Conservation (phyloP, 2,888 invertebrate genomes). For the Catonia carolina region DNA sequence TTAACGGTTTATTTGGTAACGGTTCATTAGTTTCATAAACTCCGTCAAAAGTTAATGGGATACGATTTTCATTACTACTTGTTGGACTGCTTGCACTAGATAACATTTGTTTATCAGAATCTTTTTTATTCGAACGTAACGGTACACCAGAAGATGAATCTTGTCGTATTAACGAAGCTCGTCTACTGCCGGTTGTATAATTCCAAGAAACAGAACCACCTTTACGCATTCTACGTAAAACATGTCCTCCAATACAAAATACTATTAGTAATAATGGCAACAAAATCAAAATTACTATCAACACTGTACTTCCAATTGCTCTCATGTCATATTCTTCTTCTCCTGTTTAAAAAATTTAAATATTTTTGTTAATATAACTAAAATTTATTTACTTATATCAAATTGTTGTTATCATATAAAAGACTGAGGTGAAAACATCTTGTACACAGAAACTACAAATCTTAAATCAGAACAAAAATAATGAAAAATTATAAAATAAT, state of each 20-base stretch:
- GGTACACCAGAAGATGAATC: not conserved
- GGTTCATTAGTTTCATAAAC: conserved; percentile 82
- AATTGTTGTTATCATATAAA: too few relatives aligned
- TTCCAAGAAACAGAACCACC: conserved; percentile 28
- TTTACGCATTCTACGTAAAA: conserved; percentile 23
- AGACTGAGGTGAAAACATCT: too few relatives aligned
- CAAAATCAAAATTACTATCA: conserved; percentile 64
- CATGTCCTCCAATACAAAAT: conserved; percentile 26
- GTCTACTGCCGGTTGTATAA: conserved; percentile 37
- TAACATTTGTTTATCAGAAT: not conserved
- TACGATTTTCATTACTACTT: not conserved
- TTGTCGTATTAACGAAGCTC: conserved; percentile 2
- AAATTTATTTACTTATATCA: not conserved
- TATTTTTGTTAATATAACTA: not conserved
- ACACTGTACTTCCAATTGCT: conserved; percentile 65
- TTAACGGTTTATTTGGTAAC: conserved; percentile 61
- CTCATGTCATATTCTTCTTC: conserved; percentile 56
- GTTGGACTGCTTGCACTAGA: not conserved
- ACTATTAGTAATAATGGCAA: conserved; percentile 46
- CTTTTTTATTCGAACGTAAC: not conserved
- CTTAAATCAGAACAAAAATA: too few relatives aligned
- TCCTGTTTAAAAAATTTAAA: conserved; percentile 38
- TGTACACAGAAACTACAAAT: too few relatives aligned
- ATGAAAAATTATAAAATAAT: too few relatives aligned
- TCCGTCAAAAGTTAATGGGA: conserved; percentile 57